Conservation (phyloP, 37 sponge, comb jelly and placozoan genomes). For the Diacarnus erythraeanus region DNA sequence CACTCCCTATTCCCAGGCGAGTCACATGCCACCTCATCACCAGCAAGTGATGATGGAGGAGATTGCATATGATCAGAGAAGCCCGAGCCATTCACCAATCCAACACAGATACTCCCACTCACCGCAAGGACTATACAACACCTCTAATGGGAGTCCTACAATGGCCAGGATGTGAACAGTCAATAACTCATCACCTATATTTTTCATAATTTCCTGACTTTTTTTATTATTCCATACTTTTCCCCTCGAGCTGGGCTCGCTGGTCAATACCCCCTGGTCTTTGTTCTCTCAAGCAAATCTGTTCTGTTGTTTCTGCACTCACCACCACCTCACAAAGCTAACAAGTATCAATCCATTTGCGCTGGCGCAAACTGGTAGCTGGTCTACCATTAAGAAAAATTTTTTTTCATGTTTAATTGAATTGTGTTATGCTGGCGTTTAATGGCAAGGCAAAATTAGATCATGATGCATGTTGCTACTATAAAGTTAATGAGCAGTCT, state of each 20-base stretch:
- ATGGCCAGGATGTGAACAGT: constrained; percentile 22
- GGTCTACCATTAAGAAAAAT: constrained; percentile 26
- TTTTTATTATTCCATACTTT: neutral
- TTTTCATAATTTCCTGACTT: neutral
- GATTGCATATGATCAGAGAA: constrained; percentile 44
- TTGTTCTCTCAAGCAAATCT: constrained; percentile 8
- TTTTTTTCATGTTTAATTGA: neutral
- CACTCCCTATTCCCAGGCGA: constrained; percentile 31
- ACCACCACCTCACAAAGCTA: constrained; percentile 2
- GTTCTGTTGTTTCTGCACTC: constrained; percentile 6
- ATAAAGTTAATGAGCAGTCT: neutral
- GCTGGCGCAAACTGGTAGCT: constrained; percentile 32
- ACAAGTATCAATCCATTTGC: constrained; percentile 29
- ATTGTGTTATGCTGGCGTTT: neutral
- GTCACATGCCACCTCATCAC: constrained; percentile 39
- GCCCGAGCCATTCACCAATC: constrained; percentile 64
- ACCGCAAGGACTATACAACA: constrained; percentile 49
- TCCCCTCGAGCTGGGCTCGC: constrained; percentile 56
- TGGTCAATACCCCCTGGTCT: constrained; percentile 23
- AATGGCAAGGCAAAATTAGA: neutral
- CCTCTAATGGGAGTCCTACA: constrained; percentile 52
- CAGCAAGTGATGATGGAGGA: constrained; percentile 71
- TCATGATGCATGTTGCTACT: neutral
- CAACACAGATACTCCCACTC: constrained; percentile 59
- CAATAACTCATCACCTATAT: neutral